Evolutionary conservation across 2,888 invertebrate genomes (phyloP), one percentile per base, ranked within the genome.

Genomic region (Schrankia costaestrigalis): DNA sequence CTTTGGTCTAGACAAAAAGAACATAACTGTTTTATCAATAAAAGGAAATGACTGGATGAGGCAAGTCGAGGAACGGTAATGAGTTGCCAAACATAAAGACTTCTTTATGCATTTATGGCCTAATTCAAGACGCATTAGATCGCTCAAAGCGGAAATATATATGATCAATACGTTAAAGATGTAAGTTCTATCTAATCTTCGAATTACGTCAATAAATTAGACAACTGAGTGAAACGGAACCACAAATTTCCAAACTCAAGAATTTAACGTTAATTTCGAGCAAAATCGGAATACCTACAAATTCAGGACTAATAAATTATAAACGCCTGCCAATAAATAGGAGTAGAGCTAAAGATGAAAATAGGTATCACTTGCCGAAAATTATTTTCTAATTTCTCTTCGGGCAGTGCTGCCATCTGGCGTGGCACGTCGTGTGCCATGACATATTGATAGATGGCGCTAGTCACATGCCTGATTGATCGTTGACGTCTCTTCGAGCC

Each of bases 381-480:
- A 25, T 25, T 13, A 9, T 78, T 81, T 81, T 76, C 75, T 78
- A 84, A 85, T 85, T 76, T 71, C 71, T 73, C 65, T 67, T 56
- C 61, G 71, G 60, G 59, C 66, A 60, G 73, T 78, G 63, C 73
- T 75, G 81, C 82, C 86, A 85, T 84, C 82, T 86, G 84, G 78
- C 68, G 72, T 61, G 60, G 64, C 61, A 63, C 62, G 53, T 50
- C 66, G 70, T 63, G 56, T 55, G 56, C 64, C 58, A 48, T 78
- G 83, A 83, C 82, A 78, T 62, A 72, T 81, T 85, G 86, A 85
- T 85, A 82, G 83, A 86, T 85, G 84, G 73, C 77, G 78, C 73
- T 73, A 77, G 75, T 74, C 74, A 64, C 65, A 60, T 47, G 65
- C 60, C 71, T 85, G 85, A 85, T 85, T 84, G 84, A 86, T 85